phyloP scores from a whole-genome alignment of 2,888 invertebrate genomes.

The Drosophila greeni region DNA sequence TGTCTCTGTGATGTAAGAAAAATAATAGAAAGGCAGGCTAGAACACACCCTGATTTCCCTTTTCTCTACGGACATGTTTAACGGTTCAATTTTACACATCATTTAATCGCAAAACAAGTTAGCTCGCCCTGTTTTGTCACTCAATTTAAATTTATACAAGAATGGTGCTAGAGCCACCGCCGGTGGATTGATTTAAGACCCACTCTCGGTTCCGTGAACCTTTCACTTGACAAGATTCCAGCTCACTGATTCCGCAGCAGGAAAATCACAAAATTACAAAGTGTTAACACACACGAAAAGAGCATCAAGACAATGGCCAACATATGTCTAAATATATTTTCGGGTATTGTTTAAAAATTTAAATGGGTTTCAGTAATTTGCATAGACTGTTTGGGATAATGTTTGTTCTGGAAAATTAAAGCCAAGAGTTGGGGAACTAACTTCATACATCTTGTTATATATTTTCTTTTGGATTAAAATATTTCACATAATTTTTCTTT shows the following conservation, averaged over 20 bases:
- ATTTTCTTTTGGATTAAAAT: neutral
- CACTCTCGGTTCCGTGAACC: slow-evolving; percentile 46
- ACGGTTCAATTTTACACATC: slow-evolving; percentile 77
- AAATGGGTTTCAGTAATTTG: slow-evolving; percentile 4
- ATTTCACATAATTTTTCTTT: neutral
- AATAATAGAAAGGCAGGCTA: slow-evolving; percentile 9
- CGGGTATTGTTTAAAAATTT: slow-evolving; percentile 28
- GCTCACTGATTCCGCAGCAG: slow-evolving; percentile 69
- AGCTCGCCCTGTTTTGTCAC: slow-evolving; percentile 60
- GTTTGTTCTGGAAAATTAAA: neutral
- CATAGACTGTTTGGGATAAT: neutral
- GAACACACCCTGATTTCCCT: slow-evolving; percentile 13
- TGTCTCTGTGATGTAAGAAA: slow-evolving; percentile 12
- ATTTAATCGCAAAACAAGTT: slow-evolving; percentile 75
- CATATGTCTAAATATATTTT: slow-evolving; percentile 50
- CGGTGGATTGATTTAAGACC: slow-evolving; percentile 63
- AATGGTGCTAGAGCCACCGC: slow-evolving; percentile 11
- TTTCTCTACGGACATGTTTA: slow-evolving; percentile 70
- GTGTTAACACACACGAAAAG: slow-evolving; percentile 75
- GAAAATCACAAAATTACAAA: slow-evolving; percentile 74
- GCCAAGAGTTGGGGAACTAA: neutral
- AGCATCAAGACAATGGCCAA: slow-evolving; percentile 34
- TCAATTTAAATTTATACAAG: slow-evolving; percentile 68
- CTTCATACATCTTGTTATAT: too few relatives aligned
- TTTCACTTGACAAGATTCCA: slow-evolving; percentile 69